Conservation (phyloP, 2,113 vertebrate genomes). For the Pelmatolapia mariae region DNA sequence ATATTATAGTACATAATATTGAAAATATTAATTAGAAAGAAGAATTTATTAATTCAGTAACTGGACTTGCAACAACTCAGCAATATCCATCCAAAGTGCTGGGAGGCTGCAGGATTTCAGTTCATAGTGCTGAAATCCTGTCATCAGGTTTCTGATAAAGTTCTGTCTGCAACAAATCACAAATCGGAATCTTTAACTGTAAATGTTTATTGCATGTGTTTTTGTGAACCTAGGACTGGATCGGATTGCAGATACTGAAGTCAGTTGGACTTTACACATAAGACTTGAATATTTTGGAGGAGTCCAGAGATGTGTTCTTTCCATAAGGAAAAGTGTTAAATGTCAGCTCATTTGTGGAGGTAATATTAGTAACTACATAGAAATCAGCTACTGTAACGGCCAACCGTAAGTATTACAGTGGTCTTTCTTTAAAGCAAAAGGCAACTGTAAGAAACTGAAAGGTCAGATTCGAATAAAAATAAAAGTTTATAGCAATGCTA, state of each 20-base stretch:
- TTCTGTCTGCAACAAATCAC: not conserved
- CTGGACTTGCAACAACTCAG: not conserved
- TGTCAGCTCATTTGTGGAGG: not conserved
- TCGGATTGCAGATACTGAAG: not conserved
- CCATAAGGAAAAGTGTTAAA: not conserved
- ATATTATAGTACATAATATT: not conserved
- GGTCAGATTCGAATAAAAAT: not conserved
- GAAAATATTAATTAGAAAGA: not conserved
- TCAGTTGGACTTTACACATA: not conserved
- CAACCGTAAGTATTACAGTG: not conserved
- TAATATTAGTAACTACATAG: not conserved
- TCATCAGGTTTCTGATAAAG: not conserved
- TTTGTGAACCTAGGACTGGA: not conserved
- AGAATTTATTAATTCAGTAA: not conserved
- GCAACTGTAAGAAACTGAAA: not conserved
- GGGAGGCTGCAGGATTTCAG: not conserved
- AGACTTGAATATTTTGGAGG: not conserved
- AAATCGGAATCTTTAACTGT: not conserved
- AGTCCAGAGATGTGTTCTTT: not conserved
- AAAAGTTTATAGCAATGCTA: not conserved
- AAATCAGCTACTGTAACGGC: not conserved
- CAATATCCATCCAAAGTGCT: not conserved
- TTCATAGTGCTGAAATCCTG: not conserved
- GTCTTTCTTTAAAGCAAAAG: not conserved
- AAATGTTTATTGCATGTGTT: not conserved